phyloP scores from a whole-genome alignment of 1,140 invertebrate genomes.

The Atta texana region DNA sequence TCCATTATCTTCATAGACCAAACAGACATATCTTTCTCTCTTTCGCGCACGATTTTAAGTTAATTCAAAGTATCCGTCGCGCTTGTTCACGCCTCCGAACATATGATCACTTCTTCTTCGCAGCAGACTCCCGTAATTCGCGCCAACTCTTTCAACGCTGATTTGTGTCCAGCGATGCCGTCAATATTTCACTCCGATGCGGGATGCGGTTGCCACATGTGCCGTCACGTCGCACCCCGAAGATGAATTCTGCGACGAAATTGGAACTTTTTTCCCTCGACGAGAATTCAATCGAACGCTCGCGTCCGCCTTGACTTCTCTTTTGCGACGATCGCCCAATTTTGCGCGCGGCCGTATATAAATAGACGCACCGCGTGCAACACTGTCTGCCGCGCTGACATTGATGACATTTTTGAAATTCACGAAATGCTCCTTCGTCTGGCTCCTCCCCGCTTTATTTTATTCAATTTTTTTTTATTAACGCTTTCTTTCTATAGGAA shows the following conservation, averaged over 20 bases:
- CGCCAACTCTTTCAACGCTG: constrained; percentile 28
- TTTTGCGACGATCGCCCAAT: constrained; percentile 49
- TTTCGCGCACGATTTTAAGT: background rate
- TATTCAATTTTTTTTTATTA: background rate
- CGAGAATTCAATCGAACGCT: constrained; percentile 32
- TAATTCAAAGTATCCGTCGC: constrained; percentile 58
- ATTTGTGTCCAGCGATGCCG: constrained; percentile 42
- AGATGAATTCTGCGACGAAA: constrained; percentile 4
- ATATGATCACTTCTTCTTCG: constrained; percentile 1
- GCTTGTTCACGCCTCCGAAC: constrained; percentile 16
- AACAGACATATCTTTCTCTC: constrained; percentile 38
- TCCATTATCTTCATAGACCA: constrained; percentile 54
- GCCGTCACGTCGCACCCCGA: background rate
- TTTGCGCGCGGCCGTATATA: constrained; percentile 58
- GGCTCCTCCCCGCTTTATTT: constrained; percentile 25
- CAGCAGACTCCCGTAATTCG: background rate
- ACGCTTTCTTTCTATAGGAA: background rate
- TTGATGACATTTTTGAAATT: constrained; percentile 75
- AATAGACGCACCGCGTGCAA: constrained; percentile 56
- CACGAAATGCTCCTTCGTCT: constrained; percentile 68
- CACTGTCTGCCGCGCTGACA: constrained; percentile 68
- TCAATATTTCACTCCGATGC: constrained; percentile 42
- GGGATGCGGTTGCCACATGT: background rate
- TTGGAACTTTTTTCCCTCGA: background rate
- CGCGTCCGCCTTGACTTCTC: background rate